Evolutionary conservation across 2,113 vertebrate species (phyloP), one percentile per base, ranked within the genome.

Genomic region (Phylloscopus whistleri): DNA sequence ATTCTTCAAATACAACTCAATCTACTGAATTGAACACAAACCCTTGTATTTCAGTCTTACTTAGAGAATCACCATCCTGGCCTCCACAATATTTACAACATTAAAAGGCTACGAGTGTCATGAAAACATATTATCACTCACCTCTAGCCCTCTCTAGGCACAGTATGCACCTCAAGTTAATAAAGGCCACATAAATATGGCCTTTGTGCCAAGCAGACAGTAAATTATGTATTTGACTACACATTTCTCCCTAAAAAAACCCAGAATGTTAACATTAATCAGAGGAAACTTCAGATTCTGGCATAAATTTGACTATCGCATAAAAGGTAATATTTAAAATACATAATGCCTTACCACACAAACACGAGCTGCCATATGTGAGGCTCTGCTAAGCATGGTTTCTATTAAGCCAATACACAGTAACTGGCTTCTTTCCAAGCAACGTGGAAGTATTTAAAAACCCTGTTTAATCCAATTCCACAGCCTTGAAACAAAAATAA

Each of bases 401-500:
- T 93, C 94, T 90, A 96, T 96, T 96, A 97, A 93, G 83, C 80
- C 1, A 26, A 84, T 76, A 94, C 83, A 90, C 88, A 96, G 75
- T 95, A 92, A 80, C 87, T 94, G 96, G 94, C 90, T 90, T 16
- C 80, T 89, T 89, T 96, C 91, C 95, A 94, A 95, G 63, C 67
- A 95, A 94, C 89, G 87, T 87, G 94, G 89, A 91, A 91, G 87
- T 84, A 84, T 94, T 95, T 90, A 80, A 95, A 93, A 94, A 84
- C 56, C 77, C 80, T 69, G 70, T 74, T 79, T 96, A 96, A 96
- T 92, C 87, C 89, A 96, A 87, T 91, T 96, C 89, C 35, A 90
- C 46, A 93, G 78, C 74, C 97, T 97, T 95, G 90, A 94, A 97
- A 97, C 79, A 96, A 94, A 95, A 95, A 94, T 90, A 94, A 97